A percentile compares a stretch with the other conserved stretches of the same genome.
Conservation (phyloP, 2,797 vertebrate species). For the Sphaeramia orbicularis region DNA sequence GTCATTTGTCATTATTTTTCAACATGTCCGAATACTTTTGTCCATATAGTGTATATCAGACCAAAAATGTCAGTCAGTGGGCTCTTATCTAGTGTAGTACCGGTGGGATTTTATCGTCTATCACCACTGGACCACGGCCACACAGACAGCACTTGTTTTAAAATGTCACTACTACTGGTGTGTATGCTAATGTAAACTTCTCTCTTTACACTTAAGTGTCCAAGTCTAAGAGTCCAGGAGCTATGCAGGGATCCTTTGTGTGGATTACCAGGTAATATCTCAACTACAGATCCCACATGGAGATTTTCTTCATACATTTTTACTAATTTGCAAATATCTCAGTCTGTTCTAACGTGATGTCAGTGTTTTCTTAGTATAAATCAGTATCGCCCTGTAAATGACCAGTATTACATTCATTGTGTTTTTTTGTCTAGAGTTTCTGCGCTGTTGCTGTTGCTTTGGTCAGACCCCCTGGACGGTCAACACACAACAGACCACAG, state of each 20-base stretch:
- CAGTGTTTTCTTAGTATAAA: not conserved
- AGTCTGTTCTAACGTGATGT: too few relatives aligned
- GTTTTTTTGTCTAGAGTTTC: constrained; percentile 85
- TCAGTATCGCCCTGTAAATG: not conserved
- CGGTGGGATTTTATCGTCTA: not conserved
- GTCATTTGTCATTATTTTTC: too few relatives aligned
- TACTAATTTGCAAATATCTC: not conserved
- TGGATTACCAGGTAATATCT: constrained; percentile 72
- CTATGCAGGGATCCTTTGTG: constrained; percentile 64
- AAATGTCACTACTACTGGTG: constrained; percentile 19
- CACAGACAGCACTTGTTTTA: constrained; percentile 26
- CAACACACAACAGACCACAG: constrained; percentile 89
- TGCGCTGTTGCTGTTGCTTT: constrained; percentile 85
- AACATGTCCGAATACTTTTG: too few relatives aligned
- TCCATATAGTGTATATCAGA: not conserved
- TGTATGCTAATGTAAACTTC: constrained; percentile 40
- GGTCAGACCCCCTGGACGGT: constrained; percentile 84
- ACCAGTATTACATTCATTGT: not conserved
- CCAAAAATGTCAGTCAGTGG: not conserved
- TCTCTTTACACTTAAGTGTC: constrained; percentile 41
- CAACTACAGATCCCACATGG: not conserved
- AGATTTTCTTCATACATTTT: constrained; percentile 1
- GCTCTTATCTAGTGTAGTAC: not conserved
- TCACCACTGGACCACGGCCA: not conserved
- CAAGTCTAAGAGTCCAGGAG: constrained; percentile 38